Evolutionary conservation across 2,797 vertebrate genomes (phyloP), one percentile per base, ranked within the genome.

Genomic region (Pangasius larnaudii): DNA sequence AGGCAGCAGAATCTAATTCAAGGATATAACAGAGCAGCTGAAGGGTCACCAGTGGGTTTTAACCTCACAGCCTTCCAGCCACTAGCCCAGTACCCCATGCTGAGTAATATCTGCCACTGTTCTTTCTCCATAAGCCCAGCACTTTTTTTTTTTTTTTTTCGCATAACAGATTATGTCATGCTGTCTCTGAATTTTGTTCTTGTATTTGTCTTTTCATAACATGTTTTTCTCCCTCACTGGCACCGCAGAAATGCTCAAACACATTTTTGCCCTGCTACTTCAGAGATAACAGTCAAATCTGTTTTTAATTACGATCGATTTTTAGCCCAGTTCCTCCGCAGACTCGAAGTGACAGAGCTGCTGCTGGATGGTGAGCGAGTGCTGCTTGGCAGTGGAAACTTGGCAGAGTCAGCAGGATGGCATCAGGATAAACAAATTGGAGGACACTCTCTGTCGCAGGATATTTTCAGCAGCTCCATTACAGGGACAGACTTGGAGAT

Each of bases 291-390:
- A 59, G 78, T 87, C 67, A 42, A 69, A 69, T 53, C 67, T 81
- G 63, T 87, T 82, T 87, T 87, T 87, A 87, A 87, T 87, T 81
- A 72, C 63, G 67, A 82, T 84, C 56, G 58, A 88, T 84, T 88
- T 80, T 87, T 87, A 81, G 65, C 27, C 39, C 65, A 14, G 67
- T 87, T 87, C 30, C 78, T 72, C 33, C 0, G 14, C 49, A 69
- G 86, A 24, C 67, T 83, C 67, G 9, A 77, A 77, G 69, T 72
- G 78, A 84, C 80, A 84, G 80, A 77, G 86, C 59, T 65, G 63
- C 74, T 61, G 75, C 65, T 27, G 84, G 63, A 80, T 46, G 58
- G 75, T 46, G 56, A 88, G 27, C 27, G 71, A 51, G 59, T 56
- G 36, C 87, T 85, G 39, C 84, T 88, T 88, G 87, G 87, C 83